Conservation (phyloP, 2,888 invertebrate species). For the Vanessa cardui region DNA sequence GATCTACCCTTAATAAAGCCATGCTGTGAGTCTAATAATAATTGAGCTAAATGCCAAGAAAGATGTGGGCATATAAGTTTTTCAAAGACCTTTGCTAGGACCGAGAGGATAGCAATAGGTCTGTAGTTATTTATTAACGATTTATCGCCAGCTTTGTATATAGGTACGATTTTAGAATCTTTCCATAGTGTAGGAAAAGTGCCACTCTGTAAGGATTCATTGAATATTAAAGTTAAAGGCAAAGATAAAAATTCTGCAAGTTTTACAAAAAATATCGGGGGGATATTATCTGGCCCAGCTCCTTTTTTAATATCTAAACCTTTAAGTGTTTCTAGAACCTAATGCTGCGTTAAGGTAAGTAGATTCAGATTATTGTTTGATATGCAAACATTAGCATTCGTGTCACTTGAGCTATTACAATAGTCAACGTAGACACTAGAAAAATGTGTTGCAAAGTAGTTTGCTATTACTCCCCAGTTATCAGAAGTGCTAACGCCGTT, state of each 20-base stretch:
- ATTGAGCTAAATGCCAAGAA: background rate
- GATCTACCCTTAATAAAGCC: background rate
- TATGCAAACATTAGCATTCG: background rate
- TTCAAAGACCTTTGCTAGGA: background rate
- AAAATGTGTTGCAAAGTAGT: conserved; percentile 1
- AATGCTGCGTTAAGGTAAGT: background rate
- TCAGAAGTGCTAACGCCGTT: background rate
- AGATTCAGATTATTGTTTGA: background rate
- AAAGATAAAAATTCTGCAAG: background rate
- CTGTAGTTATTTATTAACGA: background rate
- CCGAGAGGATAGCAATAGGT: background rate
- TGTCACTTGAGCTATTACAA: background rate
- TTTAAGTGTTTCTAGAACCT: background rate
- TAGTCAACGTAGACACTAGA: background rate
- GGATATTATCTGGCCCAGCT: conserved; percentile 8
- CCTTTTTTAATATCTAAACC: background rate
- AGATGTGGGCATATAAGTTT: conserved; percentile 2
- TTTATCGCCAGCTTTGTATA: conserved; percentile 1
- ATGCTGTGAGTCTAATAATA: background rate
- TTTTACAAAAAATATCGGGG: background rate
- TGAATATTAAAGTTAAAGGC: conserved; percentile 8
- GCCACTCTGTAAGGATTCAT: conserved; percentile 2
- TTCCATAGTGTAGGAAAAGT: conserved; percentile 7
- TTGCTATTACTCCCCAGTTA: background rate
- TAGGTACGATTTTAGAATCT: background rate